Evolutionary conservation across 2,797 vertebrate species (phyloP), one percentile per base, ranked within the genome.

Genomic region (Limosa lapponica): DNA sequence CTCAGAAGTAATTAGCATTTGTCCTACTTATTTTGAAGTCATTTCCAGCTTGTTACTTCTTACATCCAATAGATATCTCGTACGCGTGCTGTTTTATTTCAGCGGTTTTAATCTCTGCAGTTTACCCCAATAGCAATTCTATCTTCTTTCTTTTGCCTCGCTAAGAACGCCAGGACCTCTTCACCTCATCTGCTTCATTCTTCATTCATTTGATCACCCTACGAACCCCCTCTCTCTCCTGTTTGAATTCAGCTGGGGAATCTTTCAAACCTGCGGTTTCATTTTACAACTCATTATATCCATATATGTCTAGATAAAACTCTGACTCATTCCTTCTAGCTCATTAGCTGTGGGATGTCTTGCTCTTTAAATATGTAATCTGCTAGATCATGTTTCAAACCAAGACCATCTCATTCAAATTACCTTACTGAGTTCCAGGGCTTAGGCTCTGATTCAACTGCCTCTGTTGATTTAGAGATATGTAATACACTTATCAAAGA

Each of bases 311-410:
- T 57, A n/a, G 66, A 81, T 66, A 84, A 88, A 87, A 71, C 39
- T 81, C 81, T 85, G 51, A 90, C 66, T 88, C 87, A 69, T 75
- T 86, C 70, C 85, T 88, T 90, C 51, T 64, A 90, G 66, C 70
- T 88, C 87, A 70, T 95, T 82, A 95, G 73, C 85, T 93, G 66
- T 62, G 22, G 39, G 72, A 70, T 72, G 69, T 16, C 55, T 93
- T 82, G 54, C 62, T 90, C 57, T 62, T 95, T 79, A 83, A 81
- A 62, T 62, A 36, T 25, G n/a, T 65, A n/a, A 93, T 85, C 81
- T 86, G 24, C 55, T 49, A 70, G 82, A 89, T 93, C 36, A 36
- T 64, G 46, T 94, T 96, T 93, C 90, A 88, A 70, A 91, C 59
- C 70, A 73, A 77, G 69, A 46, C 23, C 19, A 2, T 51, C 61